Evolutionary conservation across 2,113 vertebrate species (phyloP).

Genomic region (Antechinus stuartii): DNA sequence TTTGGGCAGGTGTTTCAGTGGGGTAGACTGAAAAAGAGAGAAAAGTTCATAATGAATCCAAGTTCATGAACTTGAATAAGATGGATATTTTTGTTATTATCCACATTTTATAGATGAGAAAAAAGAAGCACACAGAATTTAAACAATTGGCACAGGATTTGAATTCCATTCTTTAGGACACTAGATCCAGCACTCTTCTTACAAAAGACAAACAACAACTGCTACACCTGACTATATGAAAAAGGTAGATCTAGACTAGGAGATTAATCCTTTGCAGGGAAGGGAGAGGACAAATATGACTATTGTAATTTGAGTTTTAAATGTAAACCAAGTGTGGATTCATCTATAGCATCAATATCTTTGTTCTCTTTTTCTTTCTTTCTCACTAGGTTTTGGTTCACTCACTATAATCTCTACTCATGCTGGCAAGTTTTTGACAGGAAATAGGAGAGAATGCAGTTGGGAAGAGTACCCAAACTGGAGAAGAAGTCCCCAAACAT

Average conservation of each 20-base stretch:
- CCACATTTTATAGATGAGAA: background rate
- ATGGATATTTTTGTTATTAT: background rate
- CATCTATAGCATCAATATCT: background rate
- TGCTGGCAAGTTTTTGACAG: background rate
- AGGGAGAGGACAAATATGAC: background rate
- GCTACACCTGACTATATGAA: background rate
- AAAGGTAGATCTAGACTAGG: background rate
- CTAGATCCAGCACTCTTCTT: background rate
- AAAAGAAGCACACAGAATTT: background rate
- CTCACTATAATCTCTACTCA: background rate
- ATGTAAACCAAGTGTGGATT: background rate
- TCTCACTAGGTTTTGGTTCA: background rate
- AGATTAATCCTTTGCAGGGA: background rate
- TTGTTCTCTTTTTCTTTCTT: background rate
- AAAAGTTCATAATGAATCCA: background rate
- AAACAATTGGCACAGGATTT: background rate
- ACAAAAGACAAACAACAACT: no score
- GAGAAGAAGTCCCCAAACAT: background rate
- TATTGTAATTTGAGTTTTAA: background rate
- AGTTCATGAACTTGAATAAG: background rate
- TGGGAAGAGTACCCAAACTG: background rate
- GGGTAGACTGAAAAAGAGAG: background rate
- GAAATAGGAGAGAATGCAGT: background rate
- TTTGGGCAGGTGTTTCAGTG: background rate
- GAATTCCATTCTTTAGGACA: background rate